These are phyloP conservation scores for Cremastinae sp. DNA, from an alignment of 2,888 invertebrate genomes.

Conservation along the genomic window DNA sequence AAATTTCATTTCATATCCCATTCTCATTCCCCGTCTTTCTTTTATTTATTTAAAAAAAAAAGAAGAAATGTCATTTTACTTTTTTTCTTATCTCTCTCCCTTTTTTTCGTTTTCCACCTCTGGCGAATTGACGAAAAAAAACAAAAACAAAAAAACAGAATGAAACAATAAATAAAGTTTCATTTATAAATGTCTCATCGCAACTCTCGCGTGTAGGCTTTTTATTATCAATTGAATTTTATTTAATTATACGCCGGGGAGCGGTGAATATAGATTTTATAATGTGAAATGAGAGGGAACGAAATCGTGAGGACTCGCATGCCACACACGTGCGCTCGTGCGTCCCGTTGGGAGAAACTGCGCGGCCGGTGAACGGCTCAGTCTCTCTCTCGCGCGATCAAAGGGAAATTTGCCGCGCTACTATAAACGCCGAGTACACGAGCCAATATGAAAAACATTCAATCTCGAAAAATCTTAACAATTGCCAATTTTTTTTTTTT, in stretches of 20 bases:
- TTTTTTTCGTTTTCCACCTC: not conserved
- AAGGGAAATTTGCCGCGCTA: constrained; percentile 54
- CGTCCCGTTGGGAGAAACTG: constrained; percentile 35
- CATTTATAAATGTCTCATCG: no score
- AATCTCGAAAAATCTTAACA: no score
- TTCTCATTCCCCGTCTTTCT: no score
- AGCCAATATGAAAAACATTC: no score
- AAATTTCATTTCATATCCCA: no score
- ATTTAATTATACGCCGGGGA: constrained; percentile 55
- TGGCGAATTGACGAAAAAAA: no score
- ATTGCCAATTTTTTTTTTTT: no score
- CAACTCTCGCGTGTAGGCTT: constrained; percentile 15
- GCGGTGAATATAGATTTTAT: constrained; percentile 37
- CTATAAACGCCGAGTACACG: constrained; percentile 2
- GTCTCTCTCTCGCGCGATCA: constrained; percentile 34
- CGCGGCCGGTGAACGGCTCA: constrained; percentile 8
- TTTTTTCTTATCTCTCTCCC: constrained; percentile 2
- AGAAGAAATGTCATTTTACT: no score
- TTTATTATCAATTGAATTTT: constrained; percentile 57
- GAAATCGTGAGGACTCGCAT: constrained; percentile 26
- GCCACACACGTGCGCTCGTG: constrained; percentile 26
- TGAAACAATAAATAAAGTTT: no score
- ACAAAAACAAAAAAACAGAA: no score
- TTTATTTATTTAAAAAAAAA: no score
- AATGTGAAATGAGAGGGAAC: constrained; percentile 36